These are phyloP conservation scores for Rhadina sibilatrix DNA, from an alignment of 2,113 vertebrate species.

Conservation along the genomic window DNA sequence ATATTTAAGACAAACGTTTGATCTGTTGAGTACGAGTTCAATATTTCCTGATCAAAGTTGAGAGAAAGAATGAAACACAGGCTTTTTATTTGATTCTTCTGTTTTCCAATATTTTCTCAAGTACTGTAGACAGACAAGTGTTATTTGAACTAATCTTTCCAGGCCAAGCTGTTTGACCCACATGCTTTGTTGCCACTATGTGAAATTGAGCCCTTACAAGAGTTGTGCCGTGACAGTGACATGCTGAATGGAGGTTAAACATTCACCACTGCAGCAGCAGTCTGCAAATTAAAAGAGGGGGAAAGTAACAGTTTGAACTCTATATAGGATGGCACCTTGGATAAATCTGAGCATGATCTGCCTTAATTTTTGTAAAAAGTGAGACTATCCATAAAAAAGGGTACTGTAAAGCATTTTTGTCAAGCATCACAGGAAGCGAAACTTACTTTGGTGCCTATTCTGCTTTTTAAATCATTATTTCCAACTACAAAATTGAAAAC, in stretches of 20 bases:
- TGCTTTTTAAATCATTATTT: background rate
- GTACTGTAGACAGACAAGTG: background rate
- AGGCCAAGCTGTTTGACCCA: background rate
- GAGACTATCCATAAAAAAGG: background rate
- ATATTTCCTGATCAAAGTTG: background rate
- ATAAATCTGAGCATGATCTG: background rate
- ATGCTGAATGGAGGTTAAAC: background rate
- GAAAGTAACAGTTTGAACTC: background rate
- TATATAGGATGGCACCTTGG: rapidly evolving
- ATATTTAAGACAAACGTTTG: background rate
- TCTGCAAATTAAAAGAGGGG: background rate
- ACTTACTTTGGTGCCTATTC: background rate
- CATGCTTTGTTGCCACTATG: background rate
- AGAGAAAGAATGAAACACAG: background rate
- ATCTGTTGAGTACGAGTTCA: background rate
- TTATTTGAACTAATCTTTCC: background rate
- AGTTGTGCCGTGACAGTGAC: background rate
- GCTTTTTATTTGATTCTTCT: background rate
- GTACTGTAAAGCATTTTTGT: background rate
- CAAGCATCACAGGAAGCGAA: background rate
- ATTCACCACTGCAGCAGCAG: background rate
- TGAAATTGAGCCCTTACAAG: background rate
- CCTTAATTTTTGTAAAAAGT: background rate
- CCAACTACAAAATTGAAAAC: background rate
- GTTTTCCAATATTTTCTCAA: background rate